Percentiles rank a stretch among this genome's conserved stretches.
phyloP scores from a whole-genome alignment of 2,888 invertebrate genomes.

The Poecilobothrus nobilitatus region DNA sequence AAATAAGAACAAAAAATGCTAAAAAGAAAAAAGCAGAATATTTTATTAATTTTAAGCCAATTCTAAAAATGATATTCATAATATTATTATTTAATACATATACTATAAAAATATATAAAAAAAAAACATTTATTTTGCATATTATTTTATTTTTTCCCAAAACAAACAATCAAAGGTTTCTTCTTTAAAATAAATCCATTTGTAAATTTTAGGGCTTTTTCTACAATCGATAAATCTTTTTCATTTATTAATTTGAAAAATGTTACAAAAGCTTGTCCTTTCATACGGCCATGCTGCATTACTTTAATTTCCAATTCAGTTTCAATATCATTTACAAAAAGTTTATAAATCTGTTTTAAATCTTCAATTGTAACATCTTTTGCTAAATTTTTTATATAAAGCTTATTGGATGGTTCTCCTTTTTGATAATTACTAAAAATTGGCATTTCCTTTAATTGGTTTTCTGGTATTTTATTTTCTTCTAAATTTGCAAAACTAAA shows the following conservation, averaged over 20 bases:
- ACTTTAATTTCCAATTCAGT: conserved; percentile 60
- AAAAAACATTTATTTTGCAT: background rate
- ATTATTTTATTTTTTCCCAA: conserved; percentile 49
- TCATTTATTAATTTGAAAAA: conserved; percentile 27
- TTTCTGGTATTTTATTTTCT: conserved; percentile 58
- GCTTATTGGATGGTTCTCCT: conserved; percentile 69
- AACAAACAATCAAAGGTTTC: conserved; percentile 87
- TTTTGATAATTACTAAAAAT: conserved; percentile 80
- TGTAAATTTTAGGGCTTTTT: conserved; percentile 69
- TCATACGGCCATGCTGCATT: conserved; percentile 94
- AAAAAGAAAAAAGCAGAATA: no score
- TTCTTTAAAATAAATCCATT: conserved; percentile 80
- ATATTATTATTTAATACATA: background rate
- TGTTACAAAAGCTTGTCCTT: conserved; percentile 90
- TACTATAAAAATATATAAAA: background rate
- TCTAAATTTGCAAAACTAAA: conserved; percentile 50
- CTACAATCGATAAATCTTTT: conserved; percentile 48
- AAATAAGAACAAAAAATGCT: background rate
- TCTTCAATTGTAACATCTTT: conserved; percentile 70
- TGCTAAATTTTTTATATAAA: conserved; percentile 88
- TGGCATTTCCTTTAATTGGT: conserved; percentile 63
- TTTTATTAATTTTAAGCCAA: no score
- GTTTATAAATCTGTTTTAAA: conserved; percentile 64
- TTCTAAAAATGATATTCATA: no score
- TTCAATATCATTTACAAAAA: conserved; percentile 47